Conservation (phyloP, 2,888 invertebrate species). For the Chrysolina oricalcia region DNA sequence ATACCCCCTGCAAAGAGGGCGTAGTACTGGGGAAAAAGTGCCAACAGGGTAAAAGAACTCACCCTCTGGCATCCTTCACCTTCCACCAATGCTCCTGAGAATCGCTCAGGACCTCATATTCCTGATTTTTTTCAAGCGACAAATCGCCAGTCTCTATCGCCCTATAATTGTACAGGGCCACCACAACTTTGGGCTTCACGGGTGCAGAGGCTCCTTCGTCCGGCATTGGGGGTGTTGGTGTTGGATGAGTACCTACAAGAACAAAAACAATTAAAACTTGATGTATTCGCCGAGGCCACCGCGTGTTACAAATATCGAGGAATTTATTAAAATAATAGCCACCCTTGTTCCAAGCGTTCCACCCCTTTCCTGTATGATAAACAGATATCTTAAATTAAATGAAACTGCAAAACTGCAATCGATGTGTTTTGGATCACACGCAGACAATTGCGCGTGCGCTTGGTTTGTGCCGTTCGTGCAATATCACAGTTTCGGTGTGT, state of each 20-base stretch:
- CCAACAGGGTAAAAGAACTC: conserved; percentile 6
- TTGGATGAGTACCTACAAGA: conserved; percentile 6
- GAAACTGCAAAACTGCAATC: background rate
- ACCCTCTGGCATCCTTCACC: conserved; percentile 89
- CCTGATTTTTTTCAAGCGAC: conserved; percentile 93
- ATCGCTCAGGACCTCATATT: conserved; percentile 95
- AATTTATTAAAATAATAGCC: background rate
- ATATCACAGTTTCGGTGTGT: too few relatives aligned
- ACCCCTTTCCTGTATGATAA: background rate
- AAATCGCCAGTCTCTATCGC: conserved; percentile 92
- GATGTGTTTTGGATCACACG: background rate
- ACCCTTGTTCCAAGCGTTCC: background rate
- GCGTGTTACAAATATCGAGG: background rate
- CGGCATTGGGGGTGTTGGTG: conserved; percentile 12
- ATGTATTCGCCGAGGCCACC: background rate
- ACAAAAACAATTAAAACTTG: background rate
- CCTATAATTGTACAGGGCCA: conserved; percentile 92
- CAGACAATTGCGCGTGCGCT: background rate
- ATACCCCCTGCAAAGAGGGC: too few relatives aligned
- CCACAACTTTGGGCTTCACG: conserved; percentile 84
- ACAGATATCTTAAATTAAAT: background rate
- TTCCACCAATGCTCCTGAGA: conserved; percentile 98
- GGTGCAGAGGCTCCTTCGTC: conserved; percentile 4
- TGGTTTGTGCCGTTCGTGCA: background rate
- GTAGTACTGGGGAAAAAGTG: background rate